Percentiles rank a stretch among this genome's conserved stretches.
These are phyloP conservation scores for Holotrichia oblita DNA, from an alignment of 1,140 invertebrate genomes.

Conservation along the genomic window DNA sequence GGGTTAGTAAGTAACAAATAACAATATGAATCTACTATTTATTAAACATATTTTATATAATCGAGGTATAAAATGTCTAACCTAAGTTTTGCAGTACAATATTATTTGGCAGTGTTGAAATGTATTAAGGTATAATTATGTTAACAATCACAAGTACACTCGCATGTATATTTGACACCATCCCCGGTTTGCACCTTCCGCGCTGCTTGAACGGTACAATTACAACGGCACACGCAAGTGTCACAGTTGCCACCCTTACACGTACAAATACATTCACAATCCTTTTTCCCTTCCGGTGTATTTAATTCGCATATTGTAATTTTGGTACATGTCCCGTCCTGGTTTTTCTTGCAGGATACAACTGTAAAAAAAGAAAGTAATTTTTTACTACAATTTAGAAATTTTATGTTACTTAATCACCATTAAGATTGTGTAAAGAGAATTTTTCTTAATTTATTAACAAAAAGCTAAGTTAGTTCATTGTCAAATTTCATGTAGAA, in stretches of 20 bases:
- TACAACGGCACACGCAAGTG: conserved; percentile 39
- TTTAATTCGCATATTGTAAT: conserved; percentile 13
- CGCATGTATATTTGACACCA: conserved; percentile 39
- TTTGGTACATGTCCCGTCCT: not conserved
- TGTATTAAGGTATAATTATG: not conserved
- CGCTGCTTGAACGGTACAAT: conserved; percentile 33
- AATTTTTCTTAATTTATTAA: too few species aligned
- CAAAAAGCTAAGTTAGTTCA: too few species aligned
- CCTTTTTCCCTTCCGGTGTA: conserved; percentile 35
- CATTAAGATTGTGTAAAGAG: too few species aligned
- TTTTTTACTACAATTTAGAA: too few species aligned
- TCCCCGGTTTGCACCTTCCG: conserved; percentile 40
- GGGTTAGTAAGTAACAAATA: too few species aligned
- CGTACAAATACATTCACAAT: conserved; percentile 40
- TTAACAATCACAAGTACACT: conserved; percentile 35
- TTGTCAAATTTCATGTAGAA: too few species aligned
- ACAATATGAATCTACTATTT: too few species aligned
- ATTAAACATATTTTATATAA: not conserved
- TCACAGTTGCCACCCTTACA: conserved; percentile 13
- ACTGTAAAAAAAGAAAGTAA: conserved; percentile 6
- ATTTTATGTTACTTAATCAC: too few species aligned
- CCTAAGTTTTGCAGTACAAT: not conserved
- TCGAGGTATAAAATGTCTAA: not conserved
- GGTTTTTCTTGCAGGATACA: not conserved
- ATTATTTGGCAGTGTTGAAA: not conserved